Percentiles rank a stretch among this genome's conserved stretches.
phyloP scores from a whole-genome alignment of 2,888 invertebrate genomes.

The Stenolophus ochropezus region DNA sequence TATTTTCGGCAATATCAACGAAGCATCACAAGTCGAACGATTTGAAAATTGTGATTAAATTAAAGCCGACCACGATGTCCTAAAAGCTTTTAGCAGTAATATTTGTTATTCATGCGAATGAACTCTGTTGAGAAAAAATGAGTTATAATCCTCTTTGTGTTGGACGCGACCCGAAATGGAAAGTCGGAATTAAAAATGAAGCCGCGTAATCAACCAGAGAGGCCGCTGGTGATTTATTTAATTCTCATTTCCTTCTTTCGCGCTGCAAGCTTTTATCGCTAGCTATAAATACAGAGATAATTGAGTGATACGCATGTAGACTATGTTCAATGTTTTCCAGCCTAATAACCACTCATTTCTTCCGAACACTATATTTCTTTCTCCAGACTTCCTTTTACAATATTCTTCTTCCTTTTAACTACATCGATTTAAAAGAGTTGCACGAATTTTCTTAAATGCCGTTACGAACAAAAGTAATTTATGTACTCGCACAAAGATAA shows the following conservation, averaged over 20 bases:
- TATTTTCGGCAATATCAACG: constrained; percentile 31
- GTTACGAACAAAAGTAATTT: too few species aligned
- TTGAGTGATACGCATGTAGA: constrained; percentile 56
- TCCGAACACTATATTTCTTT: neutral
- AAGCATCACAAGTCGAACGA: constrained; percentile 38
- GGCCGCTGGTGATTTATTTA: constrained; percentile 57
- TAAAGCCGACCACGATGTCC: constrained; percentile 23
- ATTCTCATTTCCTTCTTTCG: constrained; percentile 60
- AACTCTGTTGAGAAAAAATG: constrained; percentile 38
- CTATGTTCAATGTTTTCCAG: neutral
- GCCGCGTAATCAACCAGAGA: constrained; percentile 58
- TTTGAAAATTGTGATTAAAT: constrained; percentile 32
- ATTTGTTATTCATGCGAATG: constrained; percentile 50
- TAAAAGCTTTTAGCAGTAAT: constrained; percentile 57
- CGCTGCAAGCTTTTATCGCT: constrained; percentile 58
- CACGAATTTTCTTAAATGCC: neutral
- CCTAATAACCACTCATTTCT: neutral
- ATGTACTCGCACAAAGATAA: too few species aligned
- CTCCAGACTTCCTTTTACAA: neutral
- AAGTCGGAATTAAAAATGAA: constrained; percentile 58
- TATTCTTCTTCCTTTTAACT: neutral
- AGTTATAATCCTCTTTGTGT: constrained; percentile 54
- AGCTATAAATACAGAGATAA: constrained; percentile 60
- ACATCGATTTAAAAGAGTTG: neutral
- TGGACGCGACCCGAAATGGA: constrained; percentile 36